Percentiles rank a stretch among this genome's conserved stretches.
Evolutionary conservation across 2,113 vertebrate species (phyloP).

Genomic region (Antechinus stuartii): DNA sequence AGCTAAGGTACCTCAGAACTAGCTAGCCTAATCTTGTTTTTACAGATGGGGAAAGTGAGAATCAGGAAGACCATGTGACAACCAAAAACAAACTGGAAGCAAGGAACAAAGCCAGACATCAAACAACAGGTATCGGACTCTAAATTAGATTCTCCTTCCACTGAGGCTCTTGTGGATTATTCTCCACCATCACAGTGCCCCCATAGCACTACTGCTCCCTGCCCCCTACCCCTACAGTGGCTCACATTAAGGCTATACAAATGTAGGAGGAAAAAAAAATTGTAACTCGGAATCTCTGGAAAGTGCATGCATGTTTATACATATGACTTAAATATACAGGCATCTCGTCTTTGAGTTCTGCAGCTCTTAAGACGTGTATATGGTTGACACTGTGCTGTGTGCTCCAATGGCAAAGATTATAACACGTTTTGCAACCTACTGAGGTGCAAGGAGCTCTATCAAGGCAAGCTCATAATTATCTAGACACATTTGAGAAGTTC

Average conservation of each 20-base stretch:
- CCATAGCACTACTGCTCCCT: too few relatives aligned
- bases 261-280: neutral
- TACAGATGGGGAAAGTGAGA: neutral
- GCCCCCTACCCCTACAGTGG: neutral
- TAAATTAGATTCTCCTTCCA: neutral
- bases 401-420: constrained; percentile 30
- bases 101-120: neutral
- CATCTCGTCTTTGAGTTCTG: neutral
- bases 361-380: neutral
- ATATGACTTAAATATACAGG: neutral
- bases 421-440: constrained; percentile 50
- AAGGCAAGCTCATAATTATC: constrained; percentile 78
- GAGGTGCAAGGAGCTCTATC: constrained; percentile 50
- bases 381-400: neutral
- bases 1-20: neutral
- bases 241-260: neutral
- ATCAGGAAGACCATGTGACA: neutral
- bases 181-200: neutral
- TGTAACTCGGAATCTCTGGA: neutral
- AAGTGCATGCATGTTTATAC: neutral
- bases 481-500: constrained; percentile 78
- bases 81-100: neutral
- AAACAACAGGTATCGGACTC: neutral
- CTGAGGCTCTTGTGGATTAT: neutral
- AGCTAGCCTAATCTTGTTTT: neutral